phyloP scores from a whole-genome alignment of 1,140 invertebrate species.

The Zophobas atratus region DNA sequence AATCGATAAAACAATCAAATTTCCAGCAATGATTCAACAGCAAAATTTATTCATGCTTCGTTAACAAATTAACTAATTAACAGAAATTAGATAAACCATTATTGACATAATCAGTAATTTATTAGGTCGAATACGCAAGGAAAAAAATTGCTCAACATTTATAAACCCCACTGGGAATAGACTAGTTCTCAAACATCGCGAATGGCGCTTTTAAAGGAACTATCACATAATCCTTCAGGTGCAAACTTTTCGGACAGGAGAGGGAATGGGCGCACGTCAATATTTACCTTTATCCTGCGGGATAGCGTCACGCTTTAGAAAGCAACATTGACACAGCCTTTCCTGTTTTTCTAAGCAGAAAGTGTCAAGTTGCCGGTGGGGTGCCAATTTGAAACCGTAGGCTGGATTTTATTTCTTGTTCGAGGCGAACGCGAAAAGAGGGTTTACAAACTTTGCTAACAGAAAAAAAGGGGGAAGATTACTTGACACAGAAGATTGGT shows the following conservation, averaged over 20 bases:
- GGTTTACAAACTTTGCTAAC: background rate
- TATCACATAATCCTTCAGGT: conserved; percentile 4
- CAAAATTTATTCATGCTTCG: too few species aligned
- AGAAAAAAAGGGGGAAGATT: background rate
- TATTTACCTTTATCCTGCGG: conserved; percentile 24
- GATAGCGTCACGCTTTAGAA: conserved; percentile 16
- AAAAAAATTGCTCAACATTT: too few species aligned
- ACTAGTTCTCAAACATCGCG: too few species aligned
- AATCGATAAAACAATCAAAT: too few species aligned
- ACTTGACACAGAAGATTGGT: background rate
- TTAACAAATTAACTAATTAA: too few species aligned
- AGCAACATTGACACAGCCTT: conserved; percentile 15
- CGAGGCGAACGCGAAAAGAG: background rate
- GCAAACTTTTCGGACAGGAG: conserved; percentile 2
- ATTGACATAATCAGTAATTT: too few species aligned
- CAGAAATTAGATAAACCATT: too few species aligned
- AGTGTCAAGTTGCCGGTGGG: conserved; percentile 15
- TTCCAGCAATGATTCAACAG: too few species aligned
- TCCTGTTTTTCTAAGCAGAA: conserved; percentile 18
- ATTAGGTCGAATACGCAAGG: too few species aligned
- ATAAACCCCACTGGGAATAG: too few species aligned
- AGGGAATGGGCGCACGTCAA: conserved; percentile 23
- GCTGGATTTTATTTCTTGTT: background rate
- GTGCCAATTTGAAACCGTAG: conserved; percentile 6
- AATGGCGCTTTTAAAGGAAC: background rate